Conservation (phyloP, 2,797 vertebrate species). For the Macrochelys suwanniensis region DNA sequence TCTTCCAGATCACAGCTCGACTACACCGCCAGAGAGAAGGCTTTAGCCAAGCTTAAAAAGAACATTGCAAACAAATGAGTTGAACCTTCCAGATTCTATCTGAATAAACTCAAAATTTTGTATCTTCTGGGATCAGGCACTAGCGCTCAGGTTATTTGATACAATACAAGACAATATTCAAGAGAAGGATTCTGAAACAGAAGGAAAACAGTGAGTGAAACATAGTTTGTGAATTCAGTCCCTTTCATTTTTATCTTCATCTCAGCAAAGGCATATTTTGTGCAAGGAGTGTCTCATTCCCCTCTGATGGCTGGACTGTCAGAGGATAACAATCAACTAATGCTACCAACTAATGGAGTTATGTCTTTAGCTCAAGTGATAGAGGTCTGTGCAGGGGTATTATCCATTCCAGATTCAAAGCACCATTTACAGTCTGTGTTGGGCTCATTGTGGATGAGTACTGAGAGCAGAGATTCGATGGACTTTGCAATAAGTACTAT, state of each 20-base stretch:
- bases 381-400: constrained; percentile 31
- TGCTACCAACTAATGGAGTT: constrained; percentile 66
- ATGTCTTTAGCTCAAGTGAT: constrained; percentile 59
- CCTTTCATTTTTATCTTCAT: background rate
- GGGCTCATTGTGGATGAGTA: background rate
- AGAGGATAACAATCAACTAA: constrained; percentile 53
- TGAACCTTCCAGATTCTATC: background rate
- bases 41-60: background rate
- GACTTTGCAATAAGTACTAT: background rate
- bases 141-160: background rate
- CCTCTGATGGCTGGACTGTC: background rate
- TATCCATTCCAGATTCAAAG: background rate
- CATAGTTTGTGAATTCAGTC: background rate
- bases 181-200: background rate
- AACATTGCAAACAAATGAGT: background rate
- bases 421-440: background rate
- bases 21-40: background rate
- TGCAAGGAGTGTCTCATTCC: background rate
- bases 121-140: background rate
- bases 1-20: background rate
- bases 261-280: constrained; percentile 42
- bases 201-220: background rate
- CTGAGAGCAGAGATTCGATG: background rate
- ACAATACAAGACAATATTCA: background rate
- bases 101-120: background rate